These are phyloP conservation scores for Euclidia mi DNA, from an alignment of 2,888 invertebrate genomes.

Conservation along the genomic window DNA sequence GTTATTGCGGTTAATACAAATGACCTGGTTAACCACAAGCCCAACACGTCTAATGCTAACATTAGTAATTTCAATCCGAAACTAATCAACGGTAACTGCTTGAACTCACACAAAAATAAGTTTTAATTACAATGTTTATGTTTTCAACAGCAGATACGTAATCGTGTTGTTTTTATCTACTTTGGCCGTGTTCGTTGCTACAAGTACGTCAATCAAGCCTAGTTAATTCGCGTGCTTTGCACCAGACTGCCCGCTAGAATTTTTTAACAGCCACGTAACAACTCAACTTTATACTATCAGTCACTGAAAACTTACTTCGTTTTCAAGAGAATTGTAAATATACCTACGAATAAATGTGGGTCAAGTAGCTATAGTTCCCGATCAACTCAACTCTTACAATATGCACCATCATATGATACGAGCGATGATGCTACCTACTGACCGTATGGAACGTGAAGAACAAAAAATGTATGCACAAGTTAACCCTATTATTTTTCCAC, in stretches of 20 bases:
- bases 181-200: constrained; percentile 20
- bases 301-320: constrained; percentile 54
- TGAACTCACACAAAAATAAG: background rate
- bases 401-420: too few relatives aligned
- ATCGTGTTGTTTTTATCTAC: constrained; percentile 14
- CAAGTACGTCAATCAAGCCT: constrained; percentile 63
- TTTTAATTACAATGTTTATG: constrained; percentile 7
- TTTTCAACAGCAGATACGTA: constrained; percentile 5
- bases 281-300: constrained; percentile 72
- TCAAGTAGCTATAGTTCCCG: constrained; percentile 6
- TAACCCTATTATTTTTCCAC: constrained; percentile 8
- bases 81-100: constrained; percentile 7
- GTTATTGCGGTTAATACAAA: too few relatives aligned
- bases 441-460: background rate
- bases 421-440: too few relatives aligned
- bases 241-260: constrained; percentile 66
- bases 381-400: too few relatives aligned
- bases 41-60: constrained; percentile 1
- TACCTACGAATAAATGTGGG: constrained; percentile 32
- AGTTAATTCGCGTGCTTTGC: constrained; percentile 76
- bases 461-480: background rate
- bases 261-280: constrained; percentile 78
- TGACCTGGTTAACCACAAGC: constrained; percentile 1
- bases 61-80: background rate
- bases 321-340: constrained; percentile 43